Percentiles rank a stretch among this genome's conserved stretches.
Conservation (phyloP, 1,140 invertebrate genomes). For the Pseudobourletiella spinata region DNA sequence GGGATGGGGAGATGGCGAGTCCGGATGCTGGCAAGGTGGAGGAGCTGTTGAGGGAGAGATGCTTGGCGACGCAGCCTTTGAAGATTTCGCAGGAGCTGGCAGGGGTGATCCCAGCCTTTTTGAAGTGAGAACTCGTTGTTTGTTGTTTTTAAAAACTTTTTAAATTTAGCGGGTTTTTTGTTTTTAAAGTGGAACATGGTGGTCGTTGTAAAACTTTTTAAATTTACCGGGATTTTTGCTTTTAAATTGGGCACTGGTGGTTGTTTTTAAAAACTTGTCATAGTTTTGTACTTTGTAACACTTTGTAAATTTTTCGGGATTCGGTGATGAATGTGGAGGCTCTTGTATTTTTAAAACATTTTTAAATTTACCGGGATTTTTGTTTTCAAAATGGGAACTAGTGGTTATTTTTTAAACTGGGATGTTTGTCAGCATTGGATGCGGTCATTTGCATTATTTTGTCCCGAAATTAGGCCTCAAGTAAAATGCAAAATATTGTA, state of each 20-base stretch:
- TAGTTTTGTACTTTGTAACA: too few species aligned
- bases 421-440: too few species aligned
- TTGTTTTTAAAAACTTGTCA: background rate
- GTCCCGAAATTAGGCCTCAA: too few species aligned
- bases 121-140: background rate
- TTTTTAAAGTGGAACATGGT: background rate
- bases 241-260: background rate
- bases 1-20: background rate
- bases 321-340: too few species aligned
- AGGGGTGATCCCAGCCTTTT: background rate
- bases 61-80: background rate
- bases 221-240: background rate
- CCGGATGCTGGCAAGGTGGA: background rate
- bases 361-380: too few species aligned
- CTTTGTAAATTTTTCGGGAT: too few species aligned
- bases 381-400: too few species aligned
- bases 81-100: background rate
- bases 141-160: background rate
- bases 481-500: too few species aligned
- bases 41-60: background rate
- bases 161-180: background rate
- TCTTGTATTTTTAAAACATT: too few species aligned
- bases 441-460: too few species aligned
- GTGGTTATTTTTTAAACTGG: too few species aligned
- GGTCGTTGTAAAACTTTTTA: background rate